phyloP scores from a whole-genome alignment of 1,140 invertebrate species.

The Leptopilina clavipes region DNA sequence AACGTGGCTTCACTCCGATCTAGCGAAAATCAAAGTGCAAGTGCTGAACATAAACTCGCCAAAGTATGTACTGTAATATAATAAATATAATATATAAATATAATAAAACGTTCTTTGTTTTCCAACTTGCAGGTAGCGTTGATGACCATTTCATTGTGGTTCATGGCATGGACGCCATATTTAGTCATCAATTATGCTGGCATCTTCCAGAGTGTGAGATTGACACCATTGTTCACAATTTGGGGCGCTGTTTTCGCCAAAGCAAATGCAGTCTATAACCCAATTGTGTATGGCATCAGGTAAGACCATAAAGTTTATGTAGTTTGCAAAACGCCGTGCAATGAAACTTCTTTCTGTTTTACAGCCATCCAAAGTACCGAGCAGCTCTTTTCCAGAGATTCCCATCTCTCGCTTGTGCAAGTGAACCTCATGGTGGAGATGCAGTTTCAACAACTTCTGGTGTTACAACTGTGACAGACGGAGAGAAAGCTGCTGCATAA shows the following conservation, averaged over 20 bases:
- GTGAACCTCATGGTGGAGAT: constrained; percentile 50
- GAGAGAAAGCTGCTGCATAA: constrained; percentile 78
- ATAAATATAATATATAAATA: too few relatives aligned
- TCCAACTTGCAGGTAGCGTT: constrained; percentile 79
- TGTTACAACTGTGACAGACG: constrained; percentile 67
- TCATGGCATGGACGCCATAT: constrained; percentile 91
- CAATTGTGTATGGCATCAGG: constrained; percentile 89
- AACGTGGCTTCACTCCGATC: constrained; percentile 85
- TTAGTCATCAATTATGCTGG: constrained; percentile 86
- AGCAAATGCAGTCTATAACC: constrained; percentile 87
- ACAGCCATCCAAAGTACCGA: constrained; percentile 85
- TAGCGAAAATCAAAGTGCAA: constrained; percentile 75
- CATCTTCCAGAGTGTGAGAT: constrained; percentile 80
- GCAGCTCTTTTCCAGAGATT: constrained; percentile 82
- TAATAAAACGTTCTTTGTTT: neutral
- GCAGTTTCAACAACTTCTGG: constrained; percentile 66
- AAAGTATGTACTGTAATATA: constrained; percentile 73
- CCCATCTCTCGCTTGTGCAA: constrained; percentile 79
- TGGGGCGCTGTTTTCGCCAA: constrained; percentile 88
- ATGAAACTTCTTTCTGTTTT: constrained; percentile 58
- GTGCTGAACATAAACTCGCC: constrained; percentile 84
- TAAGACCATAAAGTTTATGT: constrained; percentile 58
- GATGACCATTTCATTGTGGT: constrained; percentile 88
- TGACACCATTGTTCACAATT: constrained; percentile 84
- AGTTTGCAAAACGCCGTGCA: too few relatives aligned